These are phyloP conservation scores for Hystrix cristata DNA, from an alignment of 2,113 vertebrate species.

Conservation along the genomic window DNA sequence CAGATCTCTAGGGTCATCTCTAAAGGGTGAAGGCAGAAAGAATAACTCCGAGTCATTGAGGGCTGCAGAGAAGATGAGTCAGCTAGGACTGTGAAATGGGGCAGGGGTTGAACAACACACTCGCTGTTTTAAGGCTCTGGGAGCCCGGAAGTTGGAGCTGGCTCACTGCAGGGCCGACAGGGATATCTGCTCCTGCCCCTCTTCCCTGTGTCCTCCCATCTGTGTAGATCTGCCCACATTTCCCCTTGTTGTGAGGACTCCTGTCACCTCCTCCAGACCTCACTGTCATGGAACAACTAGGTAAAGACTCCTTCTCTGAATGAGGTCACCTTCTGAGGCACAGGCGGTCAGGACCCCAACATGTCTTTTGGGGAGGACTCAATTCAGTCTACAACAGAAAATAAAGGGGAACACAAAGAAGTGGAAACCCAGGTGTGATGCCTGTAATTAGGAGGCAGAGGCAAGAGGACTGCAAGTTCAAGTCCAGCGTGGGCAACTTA, in stretches of 20 bases:
- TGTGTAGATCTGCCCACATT: fast-evolving
- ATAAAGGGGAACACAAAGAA: not conserved
- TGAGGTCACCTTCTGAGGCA: not conserved
- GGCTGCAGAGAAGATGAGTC: not conserved
- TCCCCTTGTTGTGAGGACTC: not conserved
- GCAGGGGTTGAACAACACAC: not conserved
- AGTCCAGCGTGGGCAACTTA: not conserved
- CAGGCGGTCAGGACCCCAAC: not conserved
- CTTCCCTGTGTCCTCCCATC: not conserved
- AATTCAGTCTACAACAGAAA: not conserved
- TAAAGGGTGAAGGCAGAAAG: not conserved
- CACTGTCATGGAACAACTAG: too few relatives aligned
- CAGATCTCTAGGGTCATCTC: not conserved
- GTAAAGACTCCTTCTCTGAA: not conserved
- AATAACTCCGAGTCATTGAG: not conserved
- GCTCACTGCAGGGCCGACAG: not conserved
- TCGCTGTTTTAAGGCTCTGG: not conserved
- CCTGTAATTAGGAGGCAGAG: not conserved
- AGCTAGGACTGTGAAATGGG: not conserved
- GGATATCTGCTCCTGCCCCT: not conserved
- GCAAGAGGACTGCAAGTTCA: not conserved
- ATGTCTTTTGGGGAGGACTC: not conserved
- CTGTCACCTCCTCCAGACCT: not conserved
- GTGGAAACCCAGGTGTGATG: too few relatives aligned
- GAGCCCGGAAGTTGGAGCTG: not conserved